Base-by-base conservation (phyloP, 2,113 vertebrate species). In the Albula glossodonta region DNA sequence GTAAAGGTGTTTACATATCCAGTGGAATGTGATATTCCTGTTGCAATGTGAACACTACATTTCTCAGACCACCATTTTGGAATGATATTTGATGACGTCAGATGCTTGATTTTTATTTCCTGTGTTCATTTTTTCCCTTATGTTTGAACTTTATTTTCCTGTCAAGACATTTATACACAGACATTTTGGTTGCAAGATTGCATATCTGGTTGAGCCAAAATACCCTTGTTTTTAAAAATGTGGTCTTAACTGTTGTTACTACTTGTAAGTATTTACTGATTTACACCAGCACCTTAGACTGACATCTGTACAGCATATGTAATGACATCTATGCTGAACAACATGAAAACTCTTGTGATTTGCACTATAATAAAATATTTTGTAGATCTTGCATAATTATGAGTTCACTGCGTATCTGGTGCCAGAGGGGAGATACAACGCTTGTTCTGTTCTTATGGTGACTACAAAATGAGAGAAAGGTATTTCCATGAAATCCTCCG, bases 231-330 rank as follows among this genome's bases (percentile, higher is more conserved):
- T 48, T 19, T 84, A 56, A 48, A 53, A 89, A 83, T 74, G 83
- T 85, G 63, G 74, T 91, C 88, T 89, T 89, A 63, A 81, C 89
- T 89, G 78, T 90, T 89, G 87, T 91, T 91, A 79, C 80, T 87
- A 60, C 85, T 88, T 92, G 66, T 86, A 86, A 78, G 48, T 86
- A 80, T 93, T 93, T 87, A 92, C 84, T 83, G 86, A 83, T 82
- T 88, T 41, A 91, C 92, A 91, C 90, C 91, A 93, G 95, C 95
- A 95, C 94, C 95, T 96, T 96, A 93, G 89, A 87, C 89, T 84
- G 90, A 87, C 90, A 93, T 89, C 89, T 90, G 83, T 90, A 90
- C 87, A 88, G 90, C 91, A 89, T 93, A 90, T 92, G 90, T 87
- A 93, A 91, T 90, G 50, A 91, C 87, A 88, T 91, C 79, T 82